phyloP scores from a whole-genome alignment of 2,888 invertebrate genomes.

The Pollenia griseotomentosa region DNA sequence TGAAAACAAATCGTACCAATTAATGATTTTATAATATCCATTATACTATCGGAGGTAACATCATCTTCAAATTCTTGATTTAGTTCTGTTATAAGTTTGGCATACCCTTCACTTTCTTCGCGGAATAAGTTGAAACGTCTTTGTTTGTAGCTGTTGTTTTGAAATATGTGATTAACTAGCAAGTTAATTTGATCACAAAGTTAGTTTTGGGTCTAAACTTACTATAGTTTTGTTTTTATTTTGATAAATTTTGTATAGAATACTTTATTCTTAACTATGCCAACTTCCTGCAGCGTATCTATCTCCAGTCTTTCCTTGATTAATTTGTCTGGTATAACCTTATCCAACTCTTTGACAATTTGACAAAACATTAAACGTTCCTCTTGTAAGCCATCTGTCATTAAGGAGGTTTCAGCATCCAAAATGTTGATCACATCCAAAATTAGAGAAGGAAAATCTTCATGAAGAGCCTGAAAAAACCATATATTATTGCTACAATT shows the following conservation, averaged over 20 bases:
- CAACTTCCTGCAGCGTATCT: slow-evolving; percentile 96
- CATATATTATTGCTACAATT: background rate
- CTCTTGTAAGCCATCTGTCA: slow-evolving; percentile 87
- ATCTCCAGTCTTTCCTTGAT: slow-evolving; percentile 96
- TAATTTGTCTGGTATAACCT: slow-evolving; percentile 93
- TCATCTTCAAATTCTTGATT: slow-evolving; percentile 89
- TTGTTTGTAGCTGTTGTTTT: slow-evolving; percentile 95
- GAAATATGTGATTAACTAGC: background rate
- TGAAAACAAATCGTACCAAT: slow-evolving; percentile 87
- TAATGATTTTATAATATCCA: slow-evolving; percentile 96
- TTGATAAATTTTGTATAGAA: slow-evolving; percentile 98
- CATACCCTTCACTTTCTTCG: slow-evolving; percentile 99
- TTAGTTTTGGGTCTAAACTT: slow-evolving; percentile 85
- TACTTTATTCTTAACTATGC: slow-evolving; percentile 94
- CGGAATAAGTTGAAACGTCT: slow-evolving; percentile 99
- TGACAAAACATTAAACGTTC: slow-evolving; percentile 91
- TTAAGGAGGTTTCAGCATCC: slow-evolving; percentile 90
- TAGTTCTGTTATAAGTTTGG: slow-evolving; percentile 97
- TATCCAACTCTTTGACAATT: slow-evolving; percentile 91
- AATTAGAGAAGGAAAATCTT: slow-evolving; percentile 92
- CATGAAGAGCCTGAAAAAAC: slow-evolving; percentile 88
- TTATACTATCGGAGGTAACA: slow-evolving; percentile 87
- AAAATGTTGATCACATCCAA: slow-evolving; percentile 93
- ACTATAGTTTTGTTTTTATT: slow-evolving; percentile 99
- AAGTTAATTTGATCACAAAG: background rate